A percentile compares a stretch with the other conserved stretches of the same genome.
Conservation (phyloP, 2,888 invertebrate species). For the Hipparchia semele region DNA sequence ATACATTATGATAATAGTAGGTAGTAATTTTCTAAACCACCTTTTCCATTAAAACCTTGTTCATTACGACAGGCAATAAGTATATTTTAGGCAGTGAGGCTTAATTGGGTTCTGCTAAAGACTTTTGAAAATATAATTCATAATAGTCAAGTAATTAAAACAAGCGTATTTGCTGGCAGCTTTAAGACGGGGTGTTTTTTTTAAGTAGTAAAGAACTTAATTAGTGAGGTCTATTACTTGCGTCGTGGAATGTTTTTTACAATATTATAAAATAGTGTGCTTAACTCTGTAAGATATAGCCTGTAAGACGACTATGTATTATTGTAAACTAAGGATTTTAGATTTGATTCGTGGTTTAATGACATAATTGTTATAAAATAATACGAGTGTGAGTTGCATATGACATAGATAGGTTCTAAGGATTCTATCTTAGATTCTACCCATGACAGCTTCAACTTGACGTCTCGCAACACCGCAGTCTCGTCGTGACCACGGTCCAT, state of each 20-base stretch:
- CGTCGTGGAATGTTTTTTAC: not conserved
- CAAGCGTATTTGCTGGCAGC: conserved; percentile 2
- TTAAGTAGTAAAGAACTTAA: conserved; percentile 2
- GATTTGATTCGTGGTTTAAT: too few relatives aligned
- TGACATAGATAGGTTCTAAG: too few relatives aligned
- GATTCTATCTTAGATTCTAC: too few relatives aligned
- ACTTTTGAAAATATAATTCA: conserved; percentile 9
- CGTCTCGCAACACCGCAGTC: too few relatives aligned
- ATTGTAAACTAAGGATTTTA: too few relatives aligned
- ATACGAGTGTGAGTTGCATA: too few relatives aligned
- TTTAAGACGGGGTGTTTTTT: not conserved
- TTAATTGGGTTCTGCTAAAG: conserved; percentile 12
- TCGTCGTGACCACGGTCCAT: too few relatives aligned
- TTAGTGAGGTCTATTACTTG: not conserved
- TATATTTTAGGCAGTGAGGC: conserved; percentile 2
- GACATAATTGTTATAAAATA: too few relatives aligned
- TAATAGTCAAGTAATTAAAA: conserved; percentile 13
- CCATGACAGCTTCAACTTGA: too few relatives aligned
- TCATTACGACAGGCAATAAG: conserved; percentile 1
- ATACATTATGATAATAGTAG: too few relatives aligned
- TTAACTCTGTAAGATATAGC: not conserved
- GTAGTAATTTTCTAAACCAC: not conserved
- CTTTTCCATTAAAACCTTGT: not conserved
- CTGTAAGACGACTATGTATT: too few relatives aligned
- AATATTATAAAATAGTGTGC: not conserved